Evolutionary conservation across 2,888 invertebrate species (phyloP), one percentile per base, ranked within the genome.

Genomic region (Dichetophora obliterata): DNA sequence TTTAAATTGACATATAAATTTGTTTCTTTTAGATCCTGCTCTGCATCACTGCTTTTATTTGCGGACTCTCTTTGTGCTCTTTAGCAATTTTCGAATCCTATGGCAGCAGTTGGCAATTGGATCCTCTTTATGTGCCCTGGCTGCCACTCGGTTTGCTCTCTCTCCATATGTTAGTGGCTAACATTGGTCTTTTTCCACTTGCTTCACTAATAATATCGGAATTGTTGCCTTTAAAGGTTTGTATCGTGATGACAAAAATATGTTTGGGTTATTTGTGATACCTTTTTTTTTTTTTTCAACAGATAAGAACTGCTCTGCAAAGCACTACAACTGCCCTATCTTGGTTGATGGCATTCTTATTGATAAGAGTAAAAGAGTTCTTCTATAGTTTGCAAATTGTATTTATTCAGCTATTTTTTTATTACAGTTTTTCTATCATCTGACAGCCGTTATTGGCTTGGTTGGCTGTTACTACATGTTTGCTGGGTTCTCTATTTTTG

Each of bases 111-210:
- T 82, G 82, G 80, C 54, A 74, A 6, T 31, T 82, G 76, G 79
- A 16, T 31, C 50, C 14, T 48, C 78, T 80, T 75, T 75, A 75
- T 5, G 75, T 81, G 71, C 11, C 81, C 74, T 83, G 83, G 82
- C 34, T 87, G 37, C 82, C 86, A 19, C 77, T 87, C 31, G 43
- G 80, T 3, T 77, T 86, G 27, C 77, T 88, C 1, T 79, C 81
- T 0, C 37, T 79, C 1, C 84, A 85, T 24, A 75, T 87, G 3
- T 80, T 86, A 4, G 82, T 85, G 22, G 83, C 86, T 0, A 85
- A 84, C 77, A 80, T 86, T 24, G 89, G 88, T 1, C 79, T 87
- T 0, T 83, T 84, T 75, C 85, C 89, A 0, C 73, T 88, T 72
- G 83, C 86, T 0, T 83, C 85, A 8, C 83, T 86, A 19, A 81